Conservation (phyloP, 2,888 invertebrate species). For the Cloeon dipterum region DNA sequence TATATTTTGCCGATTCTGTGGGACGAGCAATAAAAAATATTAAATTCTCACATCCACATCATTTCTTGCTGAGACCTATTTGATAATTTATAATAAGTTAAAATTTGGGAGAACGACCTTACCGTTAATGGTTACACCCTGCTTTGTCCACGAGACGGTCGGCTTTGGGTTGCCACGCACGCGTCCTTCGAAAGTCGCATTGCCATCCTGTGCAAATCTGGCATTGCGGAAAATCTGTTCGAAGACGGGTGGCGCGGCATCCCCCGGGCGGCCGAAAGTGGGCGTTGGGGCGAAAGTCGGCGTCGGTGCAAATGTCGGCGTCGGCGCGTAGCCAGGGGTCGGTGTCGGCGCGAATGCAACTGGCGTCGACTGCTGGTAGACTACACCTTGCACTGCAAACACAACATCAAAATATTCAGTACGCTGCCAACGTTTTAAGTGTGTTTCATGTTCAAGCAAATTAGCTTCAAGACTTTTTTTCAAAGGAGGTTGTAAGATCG, state of each 20-base stretch:
- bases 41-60: not conserved
- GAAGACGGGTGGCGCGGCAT: conserved; percentile 79
- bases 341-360: too few relatives aligned
- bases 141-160: conserved; percentile 73
- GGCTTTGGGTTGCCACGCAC: conserved; percentile 81
- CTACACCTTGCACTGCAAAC: conserved; percentile 5
- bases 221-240: conserved; percentile 90
- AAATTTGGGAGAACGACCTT: too few relatives aligned
- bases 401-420: not conserved
- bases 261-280: conserved; percentile 35
- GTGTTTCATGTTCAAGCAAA: too few relatives aligned
- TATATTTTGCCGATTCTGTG: conserved; percentile 55
- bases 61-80: not conserved
- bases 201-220: conserved; percentile 83
- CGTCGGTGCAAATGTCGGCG: too few relatives aligned
- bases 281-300: too few relatives aligned
- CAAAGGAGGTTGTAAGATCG: too few relatives aligned
- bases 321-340: too few relatives aligned
- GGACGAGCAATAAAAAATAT: not conserved
- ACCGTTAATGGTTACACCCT: conserved; percentile 55
- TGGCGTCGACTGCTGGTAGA: too few relatives aligned
- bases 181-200: conserved; percentile 79
- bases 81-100: not conserved
- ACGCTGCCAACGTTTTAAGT: too few relatives aligned
- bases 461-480: too few relatives aligned